Conservation (phyloP, 2,797 vertebrate genomes). For the Eutrigla gurnardus region DNA sequence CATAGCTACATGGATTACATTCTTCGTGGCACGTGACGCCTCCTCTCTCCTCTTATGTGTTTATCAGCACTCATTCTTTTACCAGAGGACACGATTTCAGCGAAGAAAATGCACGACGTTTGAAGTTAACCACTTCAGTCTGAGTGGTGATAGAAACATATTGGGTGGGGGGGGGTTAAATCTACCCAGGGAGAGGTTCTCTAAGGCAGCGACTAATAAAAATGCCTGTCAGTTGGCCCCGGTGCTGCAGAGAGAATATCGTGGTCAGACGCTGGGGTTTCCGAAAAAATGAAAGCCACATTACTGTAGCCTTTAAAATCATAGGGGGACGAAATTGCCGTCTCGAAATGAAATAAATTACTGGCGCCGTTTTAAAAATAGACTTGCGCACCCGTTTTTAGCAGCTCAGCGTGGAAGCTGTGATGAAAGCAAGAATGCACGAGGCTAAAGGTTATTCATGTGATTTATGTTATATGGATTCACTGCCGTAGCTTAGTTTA, state of each 20-base stretch:
- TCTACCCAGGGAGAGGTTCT: slow-evolving; percentile 20
- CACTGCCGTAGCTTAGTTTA: slow-evolving; percentile 26
- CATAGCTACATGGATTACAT: slow-evolving; percentile 40
- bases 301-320: slow-evolving; percentile 75
- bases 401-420: slow-evolving; percentile 51
- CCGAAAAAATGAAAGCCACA: slow-evolving; percentile 67
- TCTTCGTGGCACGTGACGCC: slow-evolving; percentile 41
- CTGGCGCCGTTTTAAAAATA: slow-evolving; percentile 78
- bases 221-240: slow-evolving; percentile 47
- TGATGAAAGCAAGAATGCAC: slow-evolving; percentile 62
- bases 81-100: slow-evolving; percentile 2
- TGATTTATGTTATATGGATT: slow-evolving; percentile 52
- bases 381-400: slow-evolving; percentile 67
- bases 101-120: slow-evolving; percentile 24
- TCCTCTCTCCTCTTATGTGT: slow-evolving; percentile 44
- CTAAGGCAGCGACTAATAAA: slow-evolving; percentile 38
- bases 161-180: slow-evolving; percentile 22
- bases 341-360: slow-evolving; percentile 80
- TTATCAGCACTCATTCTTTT: slow-evolving; percentile 44
- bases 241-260: slow-evolving; percentile 53
- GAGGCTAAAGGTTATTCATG: slow-evolving; percentile 44
- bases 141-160: slow-evolving; percentile 14
- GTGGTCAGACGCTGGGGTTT: slow-evolving; percentile 62
- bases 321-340: slow-evolving; percentile 70
- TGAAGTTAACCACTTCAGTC: slow-evolving; percentile 30